Percentiles rank a stretch among this genome's conserved stretches.
phyloP scores from a whole-genome alignment of 2,797 vertebrate genomes.

The Tapera naevia region DNA sequence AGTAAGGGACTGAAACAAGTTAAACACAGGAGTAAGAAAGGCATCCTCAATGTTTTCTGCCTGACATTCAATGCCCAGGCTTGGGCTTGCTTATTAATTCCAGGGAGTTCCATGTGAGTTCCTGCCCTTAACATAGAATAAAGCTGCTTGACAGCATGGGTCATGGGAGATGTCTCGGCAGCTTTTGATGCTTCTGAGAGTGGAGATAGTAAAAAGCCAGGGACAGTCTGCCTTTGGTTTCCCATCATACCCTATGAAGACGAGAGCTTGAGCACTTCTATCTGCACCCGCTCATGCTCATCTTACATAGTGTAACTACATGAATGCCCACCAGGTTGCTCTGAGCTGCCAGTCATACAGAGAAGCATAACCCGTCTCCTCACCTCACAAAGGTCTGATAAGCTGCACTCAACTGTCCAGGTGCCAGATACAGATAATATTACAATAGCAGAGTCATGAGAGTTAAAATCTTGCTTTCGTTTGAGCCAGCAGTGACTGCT shows the following conservation, averaged over 20 bases:
- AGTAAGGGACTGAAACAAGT: background rate
- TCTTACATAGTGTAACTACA: background rate
- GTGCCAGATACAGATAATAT: background rate
- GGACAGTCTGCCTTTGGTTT: background rate
- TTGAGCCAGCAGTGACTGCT: background rate
- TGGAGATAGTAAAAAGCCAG: background rate
- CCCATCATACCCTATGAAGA: background rate
- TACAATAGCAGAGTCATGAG: fast-evolving
- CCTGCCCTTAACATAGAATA: background rate
- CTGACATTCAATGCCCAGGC: background rate
- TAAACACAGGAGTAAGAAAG: background rate
- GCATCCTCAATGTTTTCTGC: background rate
- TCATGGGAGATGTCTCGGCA: background rate
- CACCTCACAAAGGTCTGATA: background rate
- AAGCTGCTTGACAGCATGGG: background rate
- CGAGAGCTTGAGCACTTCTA: background rate
- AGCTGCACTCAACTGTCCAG: background rate
- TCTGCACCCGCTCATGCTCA: background rate
- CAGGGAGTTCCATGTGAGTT: fast-evolving
- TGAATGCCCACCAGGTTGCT: background rate
- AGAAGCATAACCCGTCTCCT: background rate
- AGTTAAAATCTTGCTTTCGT: background rate
- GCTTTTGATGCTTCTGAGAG: background rate
- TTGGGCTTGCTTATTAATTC: background rate
- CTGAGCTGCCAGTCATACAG: background rate